Percentiles rank a stretch among this genome's conserved stretches.
Evolutionary conservation across 1,140 invertebrate genomes (phyloP).

Genomic region (Manduca sexta): DNA sequence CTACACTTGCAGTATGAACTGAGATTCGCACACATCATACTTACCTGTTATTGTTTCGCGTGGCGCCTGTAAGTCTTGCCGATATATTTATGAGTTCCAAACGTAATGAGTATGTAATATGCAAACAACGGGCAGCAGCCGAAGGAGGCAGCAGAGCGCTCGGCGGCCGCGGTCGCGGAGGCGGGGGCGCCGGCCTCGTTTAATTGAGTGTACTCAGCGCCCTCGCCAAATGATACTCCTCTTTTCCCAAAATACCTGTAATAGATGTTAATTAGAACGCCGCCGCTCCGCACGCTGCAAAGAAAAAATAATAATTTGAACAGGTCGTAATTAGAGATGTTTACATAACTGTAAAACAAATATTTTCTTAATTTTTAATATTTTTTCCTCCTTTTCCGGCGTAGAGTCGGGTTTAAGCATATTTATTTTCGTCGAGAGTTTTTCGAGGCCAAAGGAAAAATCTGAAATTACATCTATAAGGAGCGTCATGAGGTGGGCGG

Average conservation of each 20-base stretch:
- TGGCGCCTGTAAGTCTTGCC: background rate
- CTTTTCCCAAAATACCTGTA: conserved; percentile 63
- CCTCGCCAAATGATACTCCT: conserved; percentile 62
- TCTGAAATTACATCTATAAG: conserved; percentile 55
- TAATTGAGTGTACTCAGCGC: conserved; percentile 67
- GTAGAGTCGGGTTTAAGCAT: conserved; percentile 63
- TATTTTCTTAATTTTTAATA: conserved; percentile 71
- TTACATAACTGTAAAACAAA: conserved; percentile 69
- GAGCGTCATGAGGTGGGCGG: conserved; percentile 9
- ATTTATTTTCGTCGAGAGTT: conserved; percentile 58
- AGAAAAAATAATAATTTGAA: conserved; percentile 70
- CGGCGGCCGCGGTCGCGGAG: too few species aligned
- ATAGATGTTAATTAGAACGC: conserved; percentile 68
- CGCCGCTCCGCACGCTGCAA: conserved; percentile 46
- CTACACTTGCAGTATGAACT: too few species aligned
- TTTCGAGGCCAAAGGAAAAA: conserved; percentile 47
- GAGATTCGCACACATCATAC: too few species aligned
- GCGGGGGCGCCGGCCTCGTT: conserved; percentile 38
- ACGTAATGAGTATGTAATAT: too few species aligned
- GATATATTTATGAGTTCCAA: too few species aligned
- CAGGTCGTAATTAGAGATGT: conserved; percentile 71
- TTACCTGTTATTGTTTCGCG: too few species aligned
- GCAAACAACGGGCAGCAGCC: background rate
- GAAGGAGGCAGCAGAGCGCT: background rate
- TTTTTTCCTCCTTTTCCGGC: conserved; percentile 51